Base-by-base conservation (phyloP, 2,797 vertebrate species). In the Acestrorhynchus altus region DNA sequence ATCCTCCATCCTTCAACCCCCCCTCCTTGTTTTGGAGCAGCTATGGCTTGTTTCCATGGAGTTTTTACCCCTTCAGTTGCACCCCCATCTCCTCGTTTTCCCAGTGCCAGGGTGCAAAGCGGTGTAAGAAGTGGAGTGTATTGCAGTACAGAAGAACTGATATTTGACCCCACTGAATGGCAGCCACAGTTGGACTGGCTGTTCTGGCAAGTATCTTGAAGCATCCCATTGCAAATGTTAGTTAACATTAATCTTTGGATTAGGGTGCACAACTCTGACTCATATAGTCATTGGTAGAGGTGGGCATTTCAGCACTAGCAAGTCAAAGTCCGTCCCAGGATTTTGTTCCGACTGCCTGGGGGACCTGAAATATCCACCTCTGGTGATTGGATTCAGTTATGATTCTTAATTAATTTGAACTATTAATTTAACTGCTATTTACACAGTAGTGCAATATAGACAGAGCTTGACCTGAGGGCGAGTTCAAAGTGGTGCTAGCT, bases 41-140 rank as follows among this genome's bases (percentile, higher is more conserved):
- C 22, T 1, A 15, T 35, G n/a, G 42, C 57, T 42, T 4, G 70
- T 79, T 79, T 60, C 77, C 77, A 79, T 79, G 70, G 77, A 60
- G 70, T 67, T 67, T 60, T 66, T 26, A 40, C 69, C 42, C 63
- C n/a, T 44, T 47, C 13, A 24, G 8, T 47, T 42, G 22, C 11
- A 3, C 64, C 16, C 52, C 61, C 42, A 20, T 16, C 31, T 59
- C 61, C 44, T 52, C 42, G 20, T 16, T 22, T 59, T 51, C 26
- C n/a, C 52, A 22, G 31, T 49, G 10, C 57, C 0, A 22, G 67
- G 35, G 49, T 56, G 52, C 24, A 64, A 66, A 73, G 61, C 54
- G 31, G 44, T 24, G 8, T 44, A 47, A 26, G 46, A 78, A 56
- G 24, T 49, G 47, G 26, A 46, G 64, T 47, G 64, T n/a, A 61